phyloP scores from a whole-genome alignment of 2,797 vertebrate genomes.

The Tauraco hartlaubi region DNA sequence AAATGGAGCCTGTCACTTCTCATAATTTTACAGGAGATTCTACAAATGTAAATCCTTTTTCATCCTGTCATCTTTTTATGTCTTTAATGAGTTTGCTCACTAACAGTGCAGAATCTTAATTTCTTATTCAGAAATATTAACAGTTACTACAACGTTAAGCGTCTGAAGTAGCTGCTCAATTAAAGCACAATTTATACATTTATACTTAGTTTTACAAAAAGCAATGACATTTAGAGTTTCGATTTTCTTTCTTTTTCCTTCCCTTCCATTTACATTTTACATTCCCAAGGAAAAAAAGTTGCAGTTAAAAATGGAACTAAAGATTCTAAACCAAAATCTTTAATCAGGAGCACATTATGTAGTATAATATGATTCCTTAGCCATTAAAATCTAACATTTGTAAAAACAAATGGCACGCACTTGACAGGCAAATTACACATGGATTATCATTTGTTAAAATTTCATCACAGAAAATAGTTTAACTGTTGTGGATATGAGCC shows the following conservation, averaged over 20 bases:
- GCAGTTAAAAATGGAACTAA: conserved; percentile 5
- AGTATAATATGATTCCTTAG: conserved; percentile 19
- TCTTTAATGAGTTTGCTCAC: conserved; percentile 82
- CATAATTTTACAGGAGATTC: conserved; percentile 81
- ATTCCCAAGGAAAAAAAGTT: not conserved
- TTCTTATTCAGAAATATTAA: conserved; percentile 79
- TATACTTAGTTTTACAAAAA: conserved; percentile 65
- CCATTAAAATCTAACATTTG: conserved; percentile 56
- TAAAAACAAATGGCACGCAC: conserved; percentile 64
- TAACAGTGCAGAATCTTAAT: conserved; percentile 79
- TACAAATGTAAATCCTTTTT: conserved; percentile 83
- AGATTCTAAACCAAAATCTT: conserved; percentile 21
- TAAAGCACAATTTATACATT: conserved; percentile 74
- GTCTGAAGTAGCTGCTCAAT: conserved; percentile 75
- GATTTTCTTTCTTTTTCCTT: not conserved
- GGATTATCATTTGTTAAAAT: conserved; percentile 78
- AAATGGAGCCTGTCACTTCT: conserved; percentile 80
- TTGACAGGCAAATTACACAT: conserved; percentile 77
- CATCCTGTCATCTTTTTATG: conserved; percentile 80
- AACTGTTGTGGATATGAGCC: conserved; percentile 64
- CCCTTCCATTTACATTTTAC: not conserved
- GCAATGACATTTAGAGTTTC: conserved; percentile 2
- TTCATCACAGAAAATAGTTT: conserved; percentile 76
- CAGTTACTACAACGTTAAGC: conserved; percentile 70
- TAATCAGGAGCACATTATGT: conserved; percentile 48